Evolutionary conservation across 1,140 invertebrate genomes (phyloP).

Genomic region (Pseudomyrmex sp.): DNA sequence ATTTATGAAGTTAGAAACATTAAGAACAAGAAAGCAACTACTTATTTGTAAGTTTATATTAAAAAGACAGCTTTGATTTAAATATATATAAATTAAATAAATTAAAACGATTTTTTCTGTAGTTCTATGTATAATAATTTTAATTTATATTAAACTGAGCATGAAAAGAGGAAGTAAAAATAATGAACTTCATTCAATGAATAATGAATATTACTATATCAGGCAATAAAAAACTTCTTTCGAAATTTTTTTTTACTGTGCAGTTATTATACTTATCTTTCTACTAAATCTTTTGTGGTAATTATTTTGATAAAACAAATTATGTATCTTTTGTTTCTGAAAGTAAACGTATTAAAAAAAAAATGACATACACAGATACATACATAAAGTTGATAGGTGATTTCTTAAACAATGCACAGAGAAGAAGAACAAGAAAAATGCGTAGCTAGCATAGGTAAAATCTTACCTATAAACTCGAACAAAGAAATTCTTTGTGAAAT

Average conservation of each 20-base stretch:
- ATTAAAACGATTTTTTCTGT: no score
- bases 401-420: slow-evolving; percentile 8
- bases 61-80: no score
- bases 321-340: slow-evolving; percentile 9
- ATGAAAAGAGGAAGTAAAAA: slow-evolving; percentile 26
- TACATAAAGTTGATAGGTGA: slow-evolving; percentile 15
- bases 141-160: slow-evolving; percentile 1
- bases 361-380: background rate
- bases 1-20: no score
- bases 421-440: slow-evolving; percentile 36
- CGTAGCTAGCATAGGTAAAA: slow-evolving; percentile 5
- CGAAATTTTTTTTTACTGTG: background rate
- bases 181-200: background rate
- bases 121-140: no score
- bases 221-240: background rate
- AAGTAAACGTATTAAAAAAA: background rate
- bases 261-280: background rate
- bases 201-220: slow-evolving; percentile 13
- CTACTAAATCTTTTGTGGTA: background rate
- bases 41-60: no score
- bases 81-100: no score
- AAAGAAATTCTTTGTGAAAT: slow-evolving; percentile 31
- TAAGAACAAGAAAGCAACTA: no score
- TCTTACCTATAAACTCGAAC: slow-evolving; percentile 40
- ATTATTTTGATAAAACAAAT: background rate